Conservation (phyloP, 2,888 invertebrate genomes). For the Colostygia pectinataria region DNA sequence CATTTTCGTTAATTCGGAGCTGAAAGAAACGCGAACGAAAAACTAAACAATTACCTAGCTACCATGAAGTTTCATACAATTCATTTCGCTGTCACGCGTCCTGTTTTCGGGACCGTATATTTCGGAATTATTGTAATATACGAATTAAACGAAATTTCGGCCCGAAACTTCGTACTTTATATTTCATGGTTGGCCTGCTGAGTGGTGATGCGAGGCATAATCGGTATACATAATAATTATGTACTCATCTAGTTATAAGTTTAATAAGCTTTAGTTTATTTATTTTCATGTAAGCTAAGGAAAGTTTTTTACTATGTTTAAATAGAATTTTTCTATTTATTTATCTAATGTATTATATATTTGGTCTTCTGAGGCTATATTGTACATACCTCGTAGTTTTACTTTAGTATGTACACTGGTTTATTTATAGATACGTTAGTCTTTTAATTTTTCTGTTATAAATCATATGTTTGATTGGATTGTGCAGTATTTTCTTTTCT, state of each 20-base stretch:
- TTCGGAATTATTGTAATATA: no score
- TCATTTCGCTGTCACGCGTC: no score
- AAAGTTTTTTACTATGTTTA: slow-evolving; percentile 45
- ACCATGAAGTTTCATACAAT: no score
- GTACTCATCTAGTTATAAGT: slow-evolving; percentile 72
- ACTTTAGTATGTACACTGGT: slow-evolving; percentile 46
- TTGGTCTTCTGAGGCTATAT: slow-evolving; percentile 73
- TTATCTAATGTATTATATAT: slow-evolving; percentile 61
- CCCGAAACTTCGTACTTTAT: no score
- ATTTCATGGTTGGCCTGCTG: neutral
- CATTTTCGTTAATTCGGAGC: no score
- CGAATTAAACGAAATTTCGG: no score
- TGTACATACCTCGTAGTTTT: slow-evolving; percentile 75
- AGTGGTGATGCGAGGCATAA: slow-evolving; percentile 63
- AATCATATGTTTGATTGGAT: slow-evolving; percentile 42
- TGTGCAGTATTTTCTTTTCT: slow-evolving; percentile 42
- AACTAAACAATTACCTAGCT: no score
- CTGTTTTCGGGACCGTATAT: no score
- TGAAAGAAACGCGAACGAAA: no score
- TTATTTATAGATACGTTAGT: slow-evolving; percentile 33
- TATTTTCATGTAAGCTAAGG: slow-evolving; percentile 48
- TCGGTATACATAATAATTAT: slow-evolving; percentile 75
- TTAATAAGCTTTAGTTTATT: slow-evolving; percentile 71
- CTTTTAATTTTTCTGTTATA: slow-evolving; percentile 39
- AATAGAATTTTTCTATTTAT: slow-evolving; percentile 60